Percentiles rank a stretch among this genome's conserved stretches.
Evolutionary conservation across 2,113 vertebrate species (phyloP).

Genomic region (Poeciliopsis turrubarensis): DNA sequence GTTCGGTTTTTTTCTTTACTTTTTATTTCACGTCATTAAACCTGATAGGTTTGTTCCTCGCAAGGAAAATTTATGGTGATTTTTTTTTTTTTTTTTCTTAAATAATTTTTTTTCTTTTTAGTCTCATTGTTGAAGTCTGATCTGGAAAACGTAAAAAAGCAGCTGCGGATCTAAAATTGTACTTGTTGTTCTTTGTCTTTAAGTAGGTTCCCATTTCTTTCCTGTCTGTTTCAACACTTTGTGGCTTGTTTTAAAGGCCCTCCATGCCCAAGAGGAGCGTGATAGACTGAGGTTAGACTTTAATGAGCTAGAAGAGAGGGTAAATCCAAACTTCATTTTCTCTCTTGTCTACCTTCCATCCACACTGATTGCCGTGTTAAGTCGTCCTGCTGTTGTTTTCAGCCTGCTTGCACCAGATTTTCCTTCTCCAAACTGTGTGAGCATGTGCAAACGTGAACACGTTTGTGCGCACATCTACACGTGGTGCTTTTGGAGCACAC

Average conservation of each 20-base stretch:
- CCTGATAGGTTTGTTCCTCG: neutral
- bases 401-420: conserved; percentile 72
- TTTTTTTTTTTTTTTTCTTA: neutral
- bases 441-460: conserved; percentile 49
- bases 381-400: conserved; percentile 65
- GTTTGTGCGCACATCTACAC: conserved; percentile 46
- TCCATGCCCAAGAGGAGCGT: conserved; percentile 83
- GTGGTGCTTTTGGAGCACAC: conserved; percentile 28
- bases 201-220: conserved; percentile 40
- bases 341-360: conserved; percentile 58
- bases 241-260: conserved; percentile 84
- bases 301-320: conserved; percentile 89
- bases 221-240: conserved; percentile 69
- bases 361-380: conserved; percentile 69
- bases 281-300: conserved; percentile 89
- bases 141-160: conserved; percentile 5
- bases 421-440: conserved; percentile 39
- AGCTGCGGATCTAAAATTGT: conserved; percentile 45
- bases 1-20: neutral
- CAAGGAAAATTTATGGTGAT: neutral
- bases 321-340: conserved; percentile 80
- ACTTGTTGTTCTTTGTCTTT: conserved; percentile 43
- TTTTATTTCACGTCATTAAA: neutral
- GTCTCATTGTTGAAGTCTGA: too few species aligned
- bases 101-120: too few species aligned